Evolutionary conservation across 2,113 vertebrate genomes (phyloP).

Genomic region (Peromyscus polionotus): DNA sequence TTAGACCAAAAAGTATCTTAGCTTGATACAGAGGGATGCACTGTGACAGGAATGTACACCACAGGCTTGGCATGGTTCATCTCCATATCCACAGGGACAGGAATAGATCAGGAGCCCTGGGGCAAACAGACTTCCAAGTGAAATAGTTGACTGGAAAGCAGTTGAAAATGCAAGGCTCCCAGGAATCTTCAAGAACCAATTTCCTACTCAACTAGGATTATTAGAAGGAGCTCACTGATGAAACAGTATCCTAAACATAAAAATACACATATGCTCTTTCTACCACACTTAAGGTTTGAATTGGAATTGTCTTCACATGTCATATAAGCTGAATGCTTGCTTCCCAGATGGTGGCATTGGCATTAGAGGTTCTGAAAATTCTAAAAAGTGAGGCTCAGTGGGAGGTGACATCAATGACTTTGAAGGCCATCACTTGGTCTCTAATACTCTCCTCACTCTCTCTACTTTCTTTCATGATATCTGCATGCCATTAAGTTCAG

Average conservation of each 20-base stretch:
- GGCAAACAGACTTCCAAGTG: not conserved
- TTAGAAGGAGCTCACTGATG: not conserved
- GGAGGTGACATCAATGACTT: not conserved
- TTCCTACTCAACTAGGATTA: not conserved
- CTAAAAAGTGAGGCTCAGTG: not conserved
- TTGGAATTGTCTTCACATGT: not conserved
- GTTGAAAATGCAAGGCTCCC: not conserved
- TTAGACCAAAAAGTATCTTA: not conserved
- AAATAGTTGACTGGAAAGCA: not conserved
- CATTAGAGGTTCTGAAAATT: not conserved
- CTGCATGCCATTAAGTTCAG: not conserved
- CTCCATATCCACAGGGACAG: not conserved
- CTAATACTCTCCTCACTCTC: not conserved
- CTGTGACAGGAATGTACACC: not conserved
- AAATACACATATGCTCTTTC: not conserved
- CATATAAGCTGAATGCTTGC: too few relatives aligned
- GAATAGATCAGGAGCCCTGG: not conserved
- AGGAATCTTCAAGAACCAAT: not conserved
- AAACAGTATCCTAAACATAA: not conserved
- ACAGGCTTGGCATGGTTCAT: not conserved
- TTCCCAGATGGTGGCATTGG: not conserved
- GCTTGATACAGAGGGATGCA: not conserved
- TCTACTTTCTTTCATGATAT: not conserved
- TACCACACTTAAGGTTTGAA: not conserved
- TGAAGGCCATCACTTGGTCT: not conserved